Base-by-base conservation (phyloP, 2,113 vertebrate genomes). In the Phyllostomus hastatus region DNA sequence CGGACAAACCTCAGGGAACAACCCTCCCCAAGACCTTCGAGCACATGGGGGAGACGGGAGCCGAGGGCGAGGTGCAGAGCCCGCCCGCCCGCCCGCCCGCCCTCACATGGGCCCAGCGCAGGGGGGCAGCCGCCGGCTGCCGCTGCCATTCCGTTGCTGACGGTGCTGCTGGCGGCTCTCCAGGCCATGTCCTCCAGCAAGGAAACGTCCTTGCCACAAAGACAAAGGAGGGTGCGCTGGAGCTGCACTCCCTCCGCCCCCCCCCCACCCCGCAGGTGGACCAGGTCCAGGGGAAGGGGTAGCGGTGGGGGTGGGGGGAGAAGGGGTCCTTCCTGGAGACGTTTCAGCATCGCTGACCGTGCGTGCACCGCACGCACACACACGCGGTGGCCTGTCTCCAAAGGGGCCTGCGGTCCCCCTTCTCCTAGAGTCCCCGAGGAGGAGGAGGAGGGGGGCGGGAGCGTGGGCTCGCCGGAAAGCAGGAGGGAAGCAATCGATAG, bases 231-330 rank as follows among this genome's bases (percentile, higher is more conserved):
- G 98, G 98, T 98, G 98, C 81, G 95, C 96, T 87, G 97, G 98
- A 98, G 98, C 98, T 96, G 98, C 95, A 95, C 91, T 98, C 97
- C 92, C 97, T 96, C 94, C 76, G n/a, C n/a, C n/a, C n/a, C n/a
- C n/a, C n/a, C n/a, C n/a, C n/a, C n/a, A n/a, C n/a, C n/a, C n/a
- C n/a, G 95, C 98, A 97, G 97, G 94, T 95, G 95, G 97, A 97
- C 96, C 95, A 97, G 78, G 46, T 31, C 0, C 7, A 10, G 73
- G 10, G 50, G 46, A 97, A 90, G 87, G 91, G 95, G 81, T 95
- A 93, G 91, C 91, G 90, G 92, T 38, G 90, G 97, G 92, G 91
- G 94, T 80, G 57, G 83, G 94, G 94, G 95, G 96, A 96, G 96
- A 96, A 97, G 89, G 95, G 92, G 82, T 89, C 96, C 91, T 97